A percentile compares a stretch with the other conserved stretches of the same genome.
phyloP scores from a whole-genome alignment of 2,888 invertebrate genomes.

The Acleris holmiana region DNA sequence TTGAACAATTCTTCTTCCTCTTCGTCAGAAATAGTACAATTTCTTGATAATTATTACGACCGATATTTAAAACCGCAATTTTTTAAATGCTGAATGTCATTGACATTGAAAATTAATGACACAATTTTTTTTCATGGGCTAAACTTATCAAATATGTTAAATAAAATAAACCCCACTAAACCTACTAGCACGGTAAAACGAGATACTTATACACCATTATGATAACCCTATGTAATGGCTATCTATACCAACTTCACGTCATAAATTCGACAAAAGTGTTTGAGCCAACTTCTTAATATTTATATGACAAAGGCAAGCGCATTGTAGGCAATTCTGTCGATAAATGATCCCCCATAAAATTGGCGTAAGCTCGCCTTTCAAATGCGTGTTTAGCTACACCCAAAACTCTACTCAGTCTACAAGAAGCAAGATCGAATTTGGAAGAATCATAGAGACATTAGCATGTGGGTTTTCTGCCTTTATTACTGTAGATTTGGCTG shows the following conservation, averaged over 20 bases:
- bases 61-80: no score
- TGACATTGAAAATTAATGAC: no score
- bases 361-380: constrained; percentile 43
- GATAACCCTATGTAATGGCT: background rate
- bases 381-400: background rate
- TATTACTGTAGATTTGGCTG: constrained; percentile 19
- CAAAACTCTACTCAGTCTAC: constrained; percentile 8
- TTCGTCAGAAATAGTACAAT: no score
- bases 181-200: background rate
- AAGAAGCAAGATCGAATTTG: constrained; percentile 3
- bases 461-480: constrained; percentile 23
- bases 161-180: background rate
- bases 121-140: no score
- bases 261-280: constrained; percentile 23
- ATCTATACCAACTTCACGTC: constrained; percentile 1
- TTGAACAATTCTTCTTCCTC: no score
- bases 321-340: constrained; percentile 44
- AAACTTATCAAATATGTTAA: no score
- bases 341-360: constrained; percentile 59
- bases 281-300: constrained; percentile 32
- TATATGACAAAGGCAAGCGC: constrained; percentile 35
- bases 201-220: background rate
- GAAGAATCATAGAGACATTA: constrained; percentile 2
- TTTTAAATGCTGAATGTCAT: no score
- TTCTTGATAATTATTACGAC: no score